Base-by-base conservation (phyloP, 2,888 invertebrate genomes). In the Andrena marginata region DNA sequence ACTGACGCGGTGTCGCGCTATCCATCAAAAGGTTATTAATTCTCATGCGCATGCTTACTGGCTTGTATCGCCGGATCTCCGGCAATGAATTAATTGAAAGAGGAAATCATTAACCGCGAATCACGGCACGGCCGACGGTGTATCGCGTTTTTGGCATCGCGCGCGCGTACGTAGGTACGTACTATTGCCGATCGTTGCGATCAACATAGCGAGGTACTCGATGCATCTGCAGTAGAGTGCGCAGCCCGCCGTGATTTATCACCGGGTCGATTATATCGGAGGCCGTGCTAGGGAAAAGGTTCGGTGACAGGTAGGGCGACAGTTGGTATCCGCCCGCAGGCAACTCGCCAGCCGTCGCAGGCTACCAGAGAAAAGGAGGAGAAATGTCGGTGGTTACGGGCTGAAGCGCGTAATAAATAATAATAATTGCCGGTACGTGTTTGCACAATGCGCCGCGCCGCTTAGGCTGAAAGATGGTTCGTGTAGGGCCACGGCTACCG, bases 381-480 rank as follows among this genome's bases (percentile, higher is more conserved):
- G 87, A 90, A 91, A 89, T 90, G 84, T 89, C 85, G 71, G 79
- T 87, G 87, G 89, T 91, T 89, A 85, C 85, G 71, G 85, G 83
- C 83, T 86, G 89, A 91, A 89, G 91, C 88, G 89, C 80, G 86
- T 87, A 91, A 93, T 93, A 93, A 93, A 93, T 93, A 93, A 93
- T 92, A 91, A 92, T 93, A 92, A 93, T 93, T 92, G 91, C 89
- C 84, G 86, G 89, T 93, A 93, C 93, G 93, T 93, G 93, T 91
- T 92, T 91, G 87, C 89, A 93, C 93, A 93, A 93, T 92, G 88
- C 90, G 85, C 80, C 78, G 78, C 81, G 87, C 82, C 87, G 92
- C 93, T 93, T 93, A 93, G 88, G 87, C 86, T 77, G 59, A 56
- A 59, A 59, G 69, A 70, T 70, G 69, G 59, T 31, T 59, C 68